phyloP scores from a whole-genome alignment of 2,797 vertebrate genomes.

The Enteromius trimaculatus region DNA sequence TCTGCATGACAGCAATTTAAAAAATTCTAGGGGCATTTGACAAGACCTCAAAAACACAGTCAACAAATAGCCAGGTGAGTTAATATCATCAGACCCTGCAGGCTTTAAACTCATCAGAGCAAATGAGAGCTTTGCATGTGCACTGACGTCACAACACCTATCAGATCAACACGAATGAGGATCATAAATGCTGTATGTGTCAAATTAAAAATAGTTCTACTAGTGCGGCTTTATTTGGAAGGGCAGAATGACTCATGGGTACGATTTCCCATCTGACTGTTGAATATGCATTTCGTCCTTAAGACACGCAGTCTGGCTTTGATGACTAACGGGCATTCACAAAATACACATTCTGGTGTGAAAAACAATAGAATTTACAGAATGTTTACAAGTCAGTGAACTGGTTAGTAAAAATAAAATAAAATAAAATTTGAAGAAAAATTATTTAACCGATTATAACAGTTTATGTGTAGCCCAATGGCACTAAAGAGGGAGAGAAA shows the following conservation, averaged over 20 bases:
- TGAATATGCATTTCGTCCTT: not conserved
- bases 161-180: not conserved
- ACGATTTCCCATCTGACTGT: constrained; percentile 10
- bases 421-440: not conserved
- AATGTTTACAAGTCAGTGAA: not conserved
- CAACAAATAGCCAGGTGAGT: constrained; percentile 16
- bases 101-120: not conserved
- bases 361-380: not conserved
- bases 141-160: not conserved
- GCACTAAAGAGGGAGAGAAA: not conserved
- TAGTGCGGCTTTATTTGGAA: constrained; percentile 18
- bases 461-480: not conserved
- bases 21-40: not conserved
- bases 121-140: constrained; percentile 4
- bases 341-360: not conserved
- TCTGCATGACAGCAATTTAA: constrained; percentile 11
- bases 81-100: constrained; percentile 6
- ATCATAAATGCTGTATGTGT: constrained; percentile 9
- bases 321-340: not conserved
- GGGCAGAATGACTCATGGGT: not conserved
- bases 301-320: not conserved
- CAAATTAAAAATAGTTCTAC: constrained; percentile 16
- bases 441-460: not conserved
- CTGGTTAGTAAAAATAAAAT: not conserved
- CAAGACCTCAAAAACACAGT: constrained; percentile 18